phyloP scores from a whole-genome alignment of 2,888 invertebrate genomes.

The Callyntrura guangdongensis region DNA sequence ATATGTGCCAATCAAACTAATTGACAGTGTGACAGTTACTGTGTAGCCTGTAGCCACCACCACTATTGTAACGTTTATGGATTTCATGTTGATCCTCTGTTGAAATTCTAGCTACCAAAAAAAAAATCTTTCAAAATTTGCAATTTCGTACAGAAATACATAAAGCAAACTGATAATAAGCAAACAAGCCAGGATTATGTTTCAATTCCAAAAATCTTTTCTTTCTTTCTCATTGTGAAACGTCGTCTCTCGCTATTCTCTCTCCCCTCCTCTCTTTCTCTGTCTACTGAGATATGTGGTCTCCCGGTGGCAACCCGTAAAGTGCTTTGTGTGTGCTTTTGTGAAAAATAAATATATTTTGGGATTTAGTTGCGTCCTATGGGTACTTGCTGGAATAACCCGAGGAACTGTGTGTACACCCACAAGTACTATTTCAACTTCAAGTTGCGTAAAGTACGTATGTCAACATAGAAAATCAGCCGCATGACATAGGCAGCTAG shows the following conservation, averaged over 20 bases:
- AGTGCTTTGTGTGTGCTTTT: conserved; percentile 44
- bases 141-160: too few relatives aligned
- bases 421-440: conserved; percentile 53
- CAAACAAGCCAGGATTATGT: conserved; percentile 14
- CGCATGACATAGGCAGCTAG: background rate
- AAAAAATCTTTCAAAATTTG: too few relatives aligned
- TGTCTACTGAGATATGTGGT: background rate
- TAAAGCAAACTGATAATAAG: too few relatives aligned
- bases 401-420: conserved; percentile 19
- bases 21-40: too few relatives aligned
- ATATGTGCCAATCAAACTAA: too few relatives aligned
- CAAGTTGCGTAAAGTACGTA: conserved; percentile 51
- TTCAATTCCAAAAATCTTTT: conserved; percentile 24
- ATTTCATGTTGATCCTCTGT: too few relatives aligned
- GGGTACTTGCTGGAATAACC: conserved; percentile 12
- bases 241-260: conserved; percentile 9
- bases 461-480: conserved; percentile 46
- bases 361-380: conserved; percentile 56
- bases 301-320: background rate
- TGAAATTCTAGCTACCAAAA: too few relatives aligned
- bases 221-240: conserved; percentile 28
- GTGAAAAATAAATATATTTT: conserved; percentile 73
- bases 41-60: too few relatives aligned
- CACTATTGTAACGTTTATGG: too few relatives aligned
- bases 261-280: too few relatives aligned